phyloP scores from a whole-genome alignment of 35 echinoderm and acorn worm species.

The Heliocidaris erythrogramma region DNA sequence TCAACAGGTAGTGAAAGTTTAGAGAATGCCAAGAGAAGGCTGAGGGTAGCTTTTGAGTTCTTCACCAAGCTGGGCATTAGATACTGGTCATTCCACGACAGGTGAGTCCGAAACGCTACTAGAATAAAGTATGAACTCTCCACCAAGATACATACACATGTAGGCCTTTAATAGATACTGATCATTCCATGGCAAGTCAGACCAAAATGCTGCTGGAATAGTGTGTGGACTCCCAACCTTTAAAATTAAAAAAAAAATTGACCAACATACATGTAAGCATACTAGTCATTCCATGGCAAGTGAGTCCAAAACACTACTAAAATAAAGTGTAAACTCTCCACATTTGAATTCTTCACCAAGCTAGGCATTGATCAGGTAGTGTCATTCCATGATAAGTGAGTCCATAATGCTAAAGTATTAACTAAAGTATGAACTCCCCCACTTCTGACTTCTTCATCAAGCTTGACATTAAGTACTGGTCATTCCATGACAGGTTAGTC shows the following conservation, averaged over 20 bases:
- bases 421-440: not conserved
- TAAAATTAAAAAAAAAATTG: too few relatives aligned
- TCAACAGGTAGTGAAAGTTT: slow-evolving; percentile 68
- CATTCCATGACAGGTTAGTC: too few relatives aligned
- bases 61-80: slow-evolving; percentile 82
- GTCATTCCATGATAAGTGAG: slow-evolving; percentile 90
- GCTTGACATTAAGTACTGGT: slow-evolving; percentile 46
- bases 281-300: too few relatives aligned
- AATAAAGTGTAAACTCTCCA: too few relatives aligned
- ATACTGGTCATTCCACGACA: slow-evolving; percentile 96
- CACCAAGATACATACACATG: slow-evolving; percentile 67
- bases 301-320: too few relatives aligned
- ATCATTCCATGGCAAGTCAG: slow-evolving; percentile 87
- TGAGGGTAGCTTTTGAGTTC: slow-evolving; percentile 89
- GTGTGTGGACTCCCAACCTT: not conserved
- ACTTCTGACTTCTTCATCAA: slow-evolving; percentile 82
- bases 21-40: slow-evolving; percentile 84
- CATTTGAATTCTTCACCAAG: slow-evolving; percentile 84
- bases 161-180: slow-evolving; percentile 76
- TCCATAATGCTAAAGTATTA: not conserved
- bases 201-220: not conserved
- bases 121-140: not conserved
- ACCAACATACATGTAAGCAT: too few relatives aligned
- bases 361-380: slow-evolving; percentile 71
- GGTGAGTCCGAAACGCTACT: slow-evolving; percentile 37